Evolutionary conservation across 1,140 invertebrate species (phyloP).

Genomic region (Frieseomelitta varia): DNA sequence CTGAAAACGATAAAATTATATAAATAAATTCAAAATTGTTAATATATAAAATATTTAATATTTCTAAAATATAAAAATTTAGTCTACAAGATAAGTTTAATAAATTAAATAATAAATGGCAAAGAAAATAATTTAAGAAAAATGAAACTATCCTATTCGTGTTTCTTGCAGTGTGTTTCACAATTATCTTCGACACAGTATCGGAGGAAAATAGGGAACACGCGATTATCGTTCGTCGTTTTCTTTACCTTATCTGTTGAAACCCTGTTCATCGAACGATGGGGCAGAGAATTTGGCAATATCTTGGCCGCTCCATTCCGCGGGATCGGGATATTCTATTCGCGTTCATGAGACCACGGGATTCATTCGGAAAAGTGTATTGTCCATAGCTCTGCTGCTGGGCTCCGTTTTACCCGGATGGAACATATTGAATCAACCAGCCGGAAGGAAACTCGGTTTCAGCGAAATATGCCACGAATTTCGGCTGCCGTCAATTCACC

Average conservation of each 20-base stretch:
- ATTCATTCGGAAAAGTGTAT: conserved; percentile 29
- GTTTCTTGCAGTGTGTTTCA: too few relatives aligned
- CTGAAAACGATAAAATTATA: too few relatives aligned
- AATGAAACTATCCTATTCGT: neutral
- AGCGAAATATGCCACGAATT: conserved; percentile 60
- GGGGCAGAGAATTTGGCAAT: neutral
- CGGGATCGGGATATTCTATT: neutral
- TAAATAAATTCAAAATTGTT: too few relatives aligned
- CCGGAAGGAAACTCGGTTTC: conserved; percentile 52
- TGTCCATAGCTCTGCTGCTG: conserved; percentile 28
- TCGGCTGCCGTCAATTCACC: conserved; percentile 29
- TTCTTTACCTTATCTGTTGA: neutral
- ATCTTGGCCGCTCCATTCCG: neutral
- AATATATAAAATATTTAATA: too few relatives aligned
- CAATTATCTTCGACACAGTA: neutral
- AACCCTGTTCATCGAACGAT: neutral
- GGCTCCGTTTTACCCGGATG: conserved; percentile 52
- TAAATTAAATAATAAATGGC: too few relatives aligned
- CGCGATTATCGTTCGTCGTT: neutral
- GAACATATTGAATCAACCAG: conserved; percentile 55
- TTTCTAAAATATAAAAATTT: too few relatives aligned
- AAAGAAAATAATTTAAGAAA: too few relatives aligned
- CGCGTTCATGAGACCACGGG: neutral
- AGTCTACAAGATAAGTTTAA: too few relatives aligned
- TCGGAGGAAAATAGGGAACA: neutral